Evolutionary conservation across 2,113 vertebrate species (phyloP), one percentile per base, ranked within the genome.

Genomic region (Elanoides forficatus): DNA sequence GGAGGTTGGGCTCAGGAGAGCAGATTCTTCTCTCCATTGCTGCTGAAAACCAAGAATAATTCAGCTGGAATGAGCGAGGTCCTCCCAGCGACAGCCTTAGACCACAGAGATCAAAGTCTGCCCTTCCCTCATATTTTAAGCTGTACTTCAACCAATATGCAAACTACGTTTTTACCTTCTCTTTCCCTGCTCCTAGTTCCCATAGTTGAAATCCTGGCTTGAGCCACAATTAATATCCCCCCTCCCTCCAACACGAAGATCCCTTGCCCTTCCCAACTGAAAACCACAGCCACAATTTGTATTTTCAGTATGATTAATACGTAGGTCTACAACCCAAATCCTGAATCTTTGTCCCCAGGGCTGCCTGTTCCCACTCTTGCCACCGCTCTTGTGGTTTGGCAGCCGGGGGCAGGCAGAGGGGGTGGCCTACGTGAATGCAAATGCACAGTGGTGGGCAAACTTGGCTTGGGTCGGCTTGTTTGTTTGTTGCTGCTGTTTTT

Each of bases 41-140:
- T 84, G 68, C 91, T 68, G 56, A 65, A 92, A 92, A 72, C 27
- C 19, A 63, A 72, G 8, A 94, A 91, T 73, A 91, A 76, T 80
- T 73, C 73, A 56, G 7, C 45, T 93, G 73, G 76, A 94, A 87
- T 75, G 81, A 89, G 19, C 27, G 58, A 88, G 80, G 89, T 89
- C 75, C 62, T 94, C 91, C 52, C 53, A 82, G 56, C 0, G 2
- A 89, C 79, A 94, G 78, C 25, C 58, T 74, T 72, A 40, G 50
- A 79, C 68, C 62, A 43, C 81, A 85, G 87, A 94, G 86, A 94
- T 96, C 78, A 91, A 95, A 96, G 93, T 53, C 78, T 95, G 32
- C 66, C 53, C 62, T 63, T 88, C 56, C 71, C 52, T 92, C 55
- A 8, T 86, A 67, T 79, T 94, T 80, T 81, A 91, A 87, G 38